These are phyloP conservation scores for Martes martes DNA, from an alignment of 2,113 vertebrate species.

Conservation along the genomic window DNA sequence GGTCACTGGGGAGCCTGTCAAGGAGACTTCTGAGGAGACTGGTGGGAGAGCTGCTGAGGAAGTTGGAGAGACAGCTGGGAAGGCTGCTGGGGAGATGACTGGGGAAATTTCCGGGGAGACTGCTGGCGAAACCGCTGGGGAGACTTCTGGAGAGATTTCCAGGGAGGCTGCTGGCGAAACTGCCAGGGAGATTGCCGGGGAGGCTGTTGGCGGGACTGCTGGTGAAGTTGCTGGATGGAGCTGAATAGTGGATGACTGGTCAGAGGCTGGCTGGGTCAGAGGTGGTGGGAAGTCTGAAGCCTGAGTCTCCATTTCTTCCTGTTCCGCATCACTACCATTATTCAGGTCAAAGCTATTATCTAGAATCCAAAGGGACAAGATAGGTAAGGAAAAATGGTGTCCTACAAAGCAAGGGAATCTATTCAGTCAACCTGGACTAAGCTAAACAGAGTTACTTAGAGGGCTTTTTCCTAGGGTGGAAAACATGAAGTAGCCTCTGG, in stretches of 20 bases:
- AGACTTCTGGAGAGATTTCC: conserved; percentile 40
- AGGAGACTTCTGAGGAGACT: conserved; percentile 48
- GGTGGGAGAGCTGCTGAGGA: conserved; percentile 51
- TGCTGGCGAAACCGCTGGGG: conserved; percentile 74
- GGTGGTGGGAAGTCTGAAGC: conserved; percentile 51
- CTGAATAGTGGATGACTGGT: conserved; percentile 46
- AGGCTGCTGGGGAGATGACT: conserved; percentile 28
- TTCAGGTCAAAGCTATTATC: conserved; percentile 72
- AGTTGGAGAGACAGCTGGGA: conserved; percentile 33
- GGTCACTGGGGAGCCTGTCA: conserved; percentile 37
- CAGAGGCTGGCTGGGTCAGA: conserved; percentile 35
- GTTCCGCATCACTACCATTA: conserved; percentile 70
- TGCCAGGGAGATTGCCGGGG: not conserved
- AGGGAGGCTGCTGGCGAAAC: conserved; percentile 27
- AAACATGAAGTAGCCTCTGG: conserved; percentile 13
- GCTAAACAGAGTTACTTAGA: conserved; percentile 28
- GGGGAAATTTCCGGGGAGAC: conserved; percentile 66
- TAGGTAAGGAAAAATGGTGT: not conserved
- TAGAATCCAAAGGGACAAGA: conserved; percentile 57
- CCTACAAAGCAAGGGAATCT: conserved; percentile 21
- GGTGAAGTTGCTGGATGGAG: conserved; percentile 42
- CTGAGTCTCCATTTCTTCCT: conserved; percentile 70
- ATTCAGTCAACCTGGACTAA: not conserved
- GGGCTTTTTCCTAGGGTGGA: not conserved
- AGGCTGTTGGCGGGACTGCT: conserved; percentile 46